phyloP scores from a whole-genome alignment of 2,113 vertebrate species.

The Epinephelus cyanopodus region DNA sequence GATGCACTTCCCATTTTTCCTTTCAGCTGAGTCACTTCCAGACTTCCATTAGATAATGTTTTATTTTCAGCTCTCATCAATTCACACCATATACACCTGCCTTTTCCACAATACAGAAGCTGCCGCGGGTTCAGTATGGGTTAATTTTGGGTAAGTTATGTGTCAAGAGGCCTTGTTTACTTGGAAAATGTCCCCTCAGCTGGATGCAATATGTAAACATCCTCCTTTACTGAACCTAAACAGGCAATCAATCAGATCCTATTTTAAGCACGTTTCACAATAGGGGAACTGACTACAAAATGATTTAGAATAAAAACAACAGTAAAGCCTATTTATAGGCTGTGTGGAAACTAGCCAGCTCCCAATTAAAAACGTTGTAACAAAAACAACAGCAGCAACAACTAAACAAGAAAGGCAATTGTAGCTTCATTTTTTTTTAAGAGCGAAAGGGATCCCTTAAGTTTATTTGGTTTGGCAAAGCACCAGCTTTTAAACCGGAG shows the following conservation, averaged over 20 bases:
- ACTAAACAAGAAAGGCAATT: conserved; percentile 31
- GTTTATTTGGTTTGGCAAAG: conserved; percentile 62
- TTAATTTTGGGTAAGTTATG: conserved; percentile 10
- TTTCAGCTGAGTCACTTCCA: conserved; percentile 20
- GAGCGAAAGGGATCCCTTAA: conserved; percentile 21
- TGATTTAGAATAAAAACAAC: conserved; percentile 1
- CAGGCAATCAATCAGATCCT: conserved; percentile 45
- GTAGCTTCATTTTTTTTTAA: conserved; percentile 25
- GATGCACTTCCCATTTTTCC: conserved; percentile 15
- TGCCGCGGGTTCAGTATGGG: conserved; percentile 3
- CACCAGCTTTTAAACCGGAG: conserved; percentile 50
- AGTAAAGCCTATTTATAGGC: neutral
- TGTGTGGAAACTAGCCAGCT: neutral
- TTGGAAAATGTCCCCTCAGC: conserved; percentile 32
- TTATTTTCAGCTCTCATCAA: neutral
- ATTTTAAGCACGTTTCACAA: conserved; percentile 46
- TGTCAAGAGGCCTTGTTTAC: conserved; percentile 36
- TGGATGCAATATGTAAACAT: conserved; percentile 55
- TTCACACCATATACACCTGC: neutral
- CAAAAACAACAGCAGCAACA: conserved; percentile 23
- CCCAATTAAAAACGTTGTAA: conserved; percentile 20
- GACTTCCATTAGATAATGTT: conserved; percentile 19
- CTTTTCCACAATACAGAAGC: neutral
- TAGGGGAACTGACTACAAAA: conserved; percentile 3
- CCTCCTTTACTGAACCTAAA: conserved; percentile 50